These are phyloP conservation scores for Stenurella melanura DNA, from an alignment of 2,888 invertebrate genomes.

Conservation along the genomic window DNA sequence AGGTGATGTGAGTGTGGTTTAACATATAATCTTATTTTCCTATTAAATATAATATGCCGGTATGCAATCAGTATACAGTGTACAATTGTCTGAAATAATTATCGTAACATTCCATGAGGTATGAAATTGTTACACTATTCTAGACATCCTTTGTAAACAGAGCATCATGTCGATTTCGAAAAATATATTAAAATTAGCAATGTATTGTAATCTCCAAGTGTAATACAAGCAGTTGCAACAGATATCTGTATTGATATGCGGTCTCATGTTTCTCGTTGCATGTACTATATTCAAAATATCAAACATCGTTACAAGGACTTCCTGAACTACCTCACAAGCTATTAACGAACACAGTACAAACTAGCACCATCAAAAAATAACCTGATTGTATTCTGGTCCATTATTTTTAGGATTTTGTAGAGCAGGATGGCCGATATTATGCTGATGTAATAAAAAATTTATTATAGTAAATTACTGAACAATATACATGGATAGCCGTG, in stretches of 20 bases:
- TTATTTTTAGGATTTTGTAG: conserved; percentile 56
- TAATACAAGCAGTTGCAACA: no score
- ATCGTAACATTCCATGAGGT: no score
- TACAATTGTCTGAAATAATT: no score
- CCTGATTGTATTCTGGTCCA: conserved; percentile 57
- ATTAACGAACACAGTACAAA: conserved; percentile 56
- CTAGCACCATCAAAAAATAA: conserved; percentile 57
- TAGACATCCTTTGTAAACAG: neutral
- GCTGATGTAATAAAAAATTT: conserved; percentile 52
- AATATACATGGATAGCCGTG: conserved; percentile 11
- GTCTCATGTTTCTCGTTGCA: conserved; percentile 45
- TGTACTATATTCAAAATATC: conserved; percentile 48
- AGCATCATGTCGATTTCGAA: no score
- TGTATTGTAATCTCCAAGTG: no score
- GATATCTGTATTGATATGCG: conserved; percentile 33
- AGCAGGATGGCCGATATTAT: conserved; percentile 57
- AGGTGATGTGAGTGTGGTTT: no score
- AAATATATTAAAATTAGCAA: no score
- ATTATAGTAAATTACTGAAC: conserved; percentile 21
- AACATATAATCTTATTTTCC: no score
- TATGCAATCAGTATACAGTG: no score
- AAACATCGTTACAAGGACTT: conserved; percentile 46
- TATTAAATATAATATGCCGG: no score
- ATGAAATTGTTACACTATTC: neutral
- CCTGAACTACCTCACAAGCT: conserved; percentile 53